A percentile compares a stretch with the other conserved stretches of the same genome.
Evolutionary conservation across 2,797 vertebrate genomes (phyloP).

Genomic region (Lithobates pipiens): DNA sequence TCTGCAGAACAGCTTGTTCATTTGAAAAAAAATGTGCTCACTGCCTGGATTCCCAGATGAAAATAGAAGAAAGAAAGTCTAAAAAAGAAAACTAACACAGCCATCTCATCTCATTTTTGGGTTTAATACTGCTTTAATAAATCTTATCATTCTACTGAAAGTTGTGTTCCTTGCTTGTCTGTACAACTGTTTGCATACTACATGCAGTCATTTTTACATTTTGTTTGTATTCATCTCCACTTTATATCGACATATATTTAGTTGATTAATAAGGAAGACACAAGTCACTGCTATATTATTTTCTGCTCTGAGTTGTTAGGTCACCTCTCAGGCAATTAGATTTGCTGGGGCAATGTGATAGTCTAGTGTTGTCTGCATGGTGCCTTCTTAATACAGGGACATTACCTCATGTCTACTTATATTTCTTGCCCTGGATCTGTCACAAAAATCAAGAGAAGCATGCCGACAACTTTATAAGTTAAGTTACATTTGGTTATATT

Average conservation of each 20-base stretch:
- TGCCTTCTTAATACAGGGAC: constrained; percentile 60
- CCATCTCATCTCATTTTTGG: too few species aligned
- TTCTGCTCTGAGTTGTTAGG: background rate
- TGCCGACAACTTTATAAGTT: constrained; percentile 61
- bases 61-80: too few species aligned
- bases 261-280: background rate
- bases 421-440: constrained; percentile 68
- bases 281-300: background rate
- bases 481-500: constrained; percentile 42
- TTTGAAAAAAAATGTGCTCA: too few species aligned
- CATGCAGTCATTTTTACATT: too few species aligned
- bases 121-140: too few species aligned
- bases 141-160: background rate
- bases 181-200: background rate
- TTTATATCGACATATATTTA: background rate
- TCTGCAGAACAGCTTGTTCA: too few species aligned
- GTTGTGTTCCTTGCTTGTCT: background rate
- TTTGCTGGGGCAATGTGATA: constrained; percentile 27
- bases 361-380: constrained; percentile 57
- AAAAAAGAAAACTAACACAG: too few species aligned
- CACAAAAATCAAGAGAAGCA: constrained; percentile 65
- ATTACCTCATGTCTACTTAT: constrained; percentile 73
- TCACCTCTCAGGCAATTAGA: constrained; percentile 2
- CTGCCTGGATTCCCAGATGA: too few species aligned
- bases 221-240: background rate